Conservation (phyloP, 2,113 vertebrate genomes). For the Panurus biarmicus region DNA sequence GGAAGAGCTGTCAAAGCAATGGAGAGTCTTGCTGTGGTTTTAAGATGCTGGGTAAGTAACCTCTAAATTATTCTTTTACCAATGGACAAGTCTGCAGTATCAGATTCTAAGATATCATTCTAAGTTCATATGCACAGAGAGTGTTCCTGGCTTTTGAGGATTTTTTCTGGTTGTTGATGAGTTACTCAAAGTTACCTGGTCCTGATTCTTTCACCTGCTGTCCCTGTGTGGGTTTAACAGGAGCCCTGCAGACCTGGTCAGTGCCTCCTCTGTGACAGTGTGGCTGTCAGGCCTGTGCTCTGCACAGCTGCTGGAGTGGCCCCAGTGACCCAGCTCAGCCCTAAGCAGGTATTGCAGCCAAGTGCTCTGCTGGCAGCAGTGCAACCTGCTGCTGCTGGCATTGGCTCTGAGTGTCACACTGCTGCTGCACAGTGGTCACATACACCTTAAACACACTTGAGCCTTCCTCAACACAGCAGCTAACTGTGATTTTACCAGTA, state of each 20-base stretch:
- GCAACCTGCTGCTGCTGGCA: not conserved
- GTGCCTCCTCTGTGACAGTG: fast-evolving
- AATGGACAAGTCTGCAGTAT: not conserved
- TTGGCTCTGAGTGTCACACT: not conserved
- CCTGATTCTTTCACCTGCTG: not conserved
- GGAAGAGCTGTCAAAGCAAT: not conserved
- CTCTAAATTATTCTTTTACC: not conserved
- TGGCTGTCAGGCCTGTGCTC: not conserved
- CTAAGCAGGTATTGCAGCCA: not conserved
- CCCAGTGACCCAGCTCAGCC: not conserved
- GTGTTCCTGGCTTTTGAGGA: not conserved
- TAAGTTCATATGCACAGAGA: not conserved
- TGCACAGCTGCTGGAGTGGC: not conserved
- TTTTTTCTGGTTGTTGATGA: not conserved
- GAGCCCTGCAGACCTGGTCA: not conserved
- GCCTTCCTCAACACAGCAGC: not conserved
- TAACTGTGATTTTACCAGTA: too few species aligned
- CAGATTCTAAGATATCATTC: not conserved
- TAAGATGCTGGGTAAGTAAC: not conserved
- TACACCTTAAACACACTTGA: not conserved
- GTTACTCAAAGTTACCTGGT: not conserved
- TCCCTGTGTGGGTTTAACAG: not conserved
- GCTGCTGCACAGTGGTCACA: not conserved
- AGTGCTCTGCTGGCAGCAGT: not conserved
- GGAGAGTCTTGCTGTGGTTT: not conserved